These are phyloP conservation scores for Drosophila quadrilineata DNA, from an alignment of 1,140 invertebrate genomes.

Conservation along the genomic window DNA sequence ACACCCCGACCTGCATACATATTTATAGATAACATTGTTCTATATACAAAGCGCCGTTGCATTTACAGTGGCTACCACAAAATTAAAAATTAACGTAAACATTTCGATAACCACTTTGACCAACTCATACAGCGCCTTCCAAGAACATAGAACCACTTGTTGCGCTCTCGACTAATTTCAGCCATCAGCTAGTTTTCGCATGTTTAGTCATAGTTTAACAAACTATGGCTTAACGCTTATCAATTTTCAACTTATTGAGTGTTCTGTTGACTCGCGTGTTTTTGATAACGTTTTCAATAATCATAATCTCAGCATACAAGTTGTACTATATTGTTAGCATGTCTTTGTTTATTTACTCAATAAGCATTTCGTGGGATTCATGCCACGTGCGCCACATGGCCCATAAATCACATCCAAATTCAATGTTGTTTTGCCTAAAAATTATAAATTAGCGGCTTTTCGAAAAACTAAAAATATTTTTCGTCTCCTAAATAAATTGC, in stretches of 20 bases:
- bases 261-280: slow-evolving; percentile 15
- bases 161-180: too few species aligned
- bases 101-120: too few species aligned
- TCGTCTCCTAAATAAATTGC: too few species aligned
- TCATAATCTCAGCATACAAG: slow-evolving; percentile 39
- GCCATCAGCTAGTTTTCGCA: neutral
- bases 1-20: too few species aligned
- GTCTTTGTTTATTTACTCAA: slow-evolving; percentile 44
- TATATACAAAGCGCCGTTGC: too few species aligned
- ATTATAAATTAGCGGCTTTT: neutral
- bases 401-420: slow-evolving; percentile 52
- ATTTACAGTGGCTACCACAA: too few species aligned
- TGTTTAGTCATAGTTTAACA: slow-evolving; percentile 8
- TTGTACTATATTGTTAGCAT: slow-evolving; percentile 36
- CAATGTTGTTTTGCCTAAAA: slow-evolving; percentile 14
- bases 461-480: neutral
- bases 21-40: too few species aligned
- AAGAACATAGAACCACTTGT: too few species aligned
- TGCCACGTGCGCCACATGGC: slow-evolving; percentile 48
- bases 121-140: too few species aligned
- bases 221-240: slow-evolving; percentile 31
- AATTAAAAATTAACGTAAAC: too few species aligned
- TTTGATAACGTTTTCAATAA: slow-evolving; percentile 57
- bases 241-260: slow-evolving; percentile 31
- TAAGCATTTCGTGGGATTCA: slow-evolving; percentile 29